phyloP scores from a whole-genome alignment of 1,140 invertebrate genomes.

The Triops cancriformis region DNA sequence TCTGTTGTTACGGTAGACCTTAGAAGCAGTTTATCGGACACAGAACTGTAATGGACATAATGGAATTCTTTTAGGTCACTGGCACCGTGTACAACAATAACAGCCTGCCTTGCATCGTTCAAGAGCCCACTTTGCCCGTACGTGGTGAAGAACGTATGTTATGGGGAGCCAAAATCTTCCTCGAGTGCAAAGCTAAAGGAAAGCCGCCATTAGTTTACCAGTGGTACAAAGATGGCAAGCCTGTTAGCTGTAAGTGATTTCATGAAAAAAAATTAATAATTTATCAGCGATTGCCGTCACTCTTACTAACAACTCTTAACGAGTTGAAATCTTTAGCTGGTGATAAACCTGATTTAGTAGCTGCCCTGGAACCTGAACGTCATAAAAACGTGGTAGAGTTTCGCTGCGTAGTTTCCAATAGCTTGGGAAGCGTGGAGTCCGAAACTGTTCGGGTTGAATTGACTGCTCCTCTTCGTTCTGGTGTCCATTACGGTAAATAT shows the following conservation, averaged over 20 bases:
- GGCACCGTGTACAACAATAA: background rate
- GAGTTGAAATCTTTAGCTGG: background rate
- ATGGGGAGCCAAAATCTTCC: background rate
- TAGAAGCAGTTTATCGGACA: background rate
- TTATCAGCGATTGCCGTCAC: background rate
- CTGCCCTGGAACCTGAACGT: background rate
- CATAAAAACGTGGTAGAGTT: background rate
- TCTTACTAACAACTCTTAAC: background rate
- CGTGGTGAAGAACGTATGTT: background rate
- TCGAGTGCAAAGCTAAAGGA: background rate
- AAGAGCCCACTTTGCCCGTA: background rate
- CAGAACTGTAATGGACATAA: background rate
- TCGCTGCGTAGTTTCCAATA: background rate
- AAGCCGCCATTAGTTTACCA: background rate
- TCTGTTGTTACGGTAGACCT: background rate
- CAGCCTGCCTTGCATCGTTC: background rate
- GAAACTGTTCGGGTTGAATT: constrained; percentile 3
- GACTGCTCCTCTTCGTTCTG: constrained; percentile 1
- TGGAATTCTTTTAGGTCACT: background rate
- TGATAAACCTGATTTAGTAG: background rate
- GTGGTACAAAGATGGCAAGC: background rate
- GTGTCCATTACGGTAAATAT: background rate
- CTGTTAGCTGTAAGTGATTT: background rate
- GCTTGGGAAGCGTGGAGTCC: constrained; percentile 3
- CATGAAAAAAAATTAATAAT: background rate